A percentile compares a stretch with the other conserved stretches of the same genome.
phyloP scores from a whole-genome alignment of 2,797 vertebrate genomes.

The Molossus molossus region DNA sequence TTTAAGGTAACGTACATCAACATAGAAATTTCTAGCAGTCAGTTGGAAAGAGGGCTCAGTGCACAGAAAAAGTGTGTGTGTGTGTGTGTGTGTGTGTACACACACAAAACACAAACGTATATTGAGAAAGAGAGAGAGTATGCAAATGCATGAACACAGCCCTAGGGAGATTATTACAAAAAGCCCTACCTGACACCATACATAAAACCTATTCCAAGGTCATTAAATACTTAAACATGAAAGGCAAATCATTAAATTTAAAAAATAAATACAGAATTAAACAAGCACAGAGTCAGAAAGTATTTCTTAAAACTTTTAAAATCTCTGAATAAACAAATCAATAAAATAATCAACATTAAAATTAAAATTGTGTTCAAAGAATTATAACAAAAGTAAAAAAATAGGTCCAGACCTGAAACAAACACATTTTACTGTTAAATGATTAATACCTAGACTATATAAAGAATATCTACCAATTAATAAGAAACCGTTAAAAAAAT shows the following conservation, averaged over 20 bases:
- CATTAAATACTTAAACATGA: conserved; percentile 15
- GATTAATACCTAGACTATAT: not conserved
- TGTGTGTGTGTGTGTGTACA: too few species aligned
- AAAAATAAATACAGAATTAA: not conserved
- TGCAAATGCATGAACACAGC: not conserved
- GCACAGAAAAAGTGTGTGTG: not conserved
- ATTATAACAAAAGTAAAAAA: not conserved
- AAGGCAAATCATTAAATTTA: not conserved
- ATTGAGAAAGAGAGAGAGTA: not conserved
- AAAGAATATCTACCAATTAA: not conserved
- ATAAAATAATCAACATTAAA: not conserved
- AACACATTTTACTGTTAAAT: not conserved
- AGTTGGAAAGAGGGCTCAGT: not conserved
- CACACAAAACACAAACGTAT: not conserved
- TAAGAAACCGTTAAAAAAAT: conserved; percentile 24
- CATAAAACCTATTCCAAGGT: not conserved
- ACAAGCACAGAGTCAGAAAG: not conserved
- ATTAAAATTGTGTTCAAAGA: conserved; percentile 3
- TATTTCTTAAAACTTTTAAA: not conserved
- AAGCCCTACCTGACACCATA: not conserved
- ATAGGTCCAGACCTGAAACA: not conserved
- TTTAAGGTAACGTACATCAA: not conserved
- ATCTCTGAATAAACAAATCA: not conserved
- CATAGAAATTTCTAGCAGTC: not conserved
- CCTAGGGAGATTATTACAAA: not conserved